Evolutionary conservation across 2,797 vertebrate genomes (phyloP).

Genomic region (Halcyon leucocephala): DNA sequence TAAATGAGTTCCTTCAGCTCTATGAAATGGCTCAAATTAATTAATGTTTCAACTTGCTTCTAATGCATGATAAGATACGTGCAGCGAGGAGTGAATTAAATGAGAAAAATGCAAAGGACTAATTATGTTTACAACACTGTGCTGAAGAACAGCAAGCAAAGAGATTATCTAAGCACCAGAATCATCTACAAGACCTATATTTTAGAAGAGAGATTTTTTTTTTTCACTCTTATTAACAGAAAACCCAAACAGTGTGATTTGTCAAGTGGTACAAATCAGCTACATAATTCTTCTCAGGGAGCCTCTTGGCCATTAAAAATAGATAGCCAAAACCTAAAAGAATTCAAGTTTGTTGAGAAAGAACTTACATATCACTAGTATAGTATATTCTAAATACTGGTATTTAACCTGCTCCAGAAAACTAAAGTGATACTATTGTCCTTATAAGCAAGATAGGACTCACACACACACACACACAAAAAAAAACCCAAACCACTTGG

Average conservation of each 20-base stretch:
- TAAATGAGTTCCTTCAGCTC: not conserved
- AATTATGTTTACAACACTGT: constrained; percentile 20
- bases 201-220: not conserved
- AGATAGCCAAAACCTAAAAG: not conserved
- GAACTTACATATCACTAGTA: not conserved
- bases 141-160: not conserved
- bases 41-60: constrained; percentile 28
- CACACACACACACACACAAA: not conserved
- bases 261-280: not conserved
- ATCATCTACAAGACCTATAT: not conserved
- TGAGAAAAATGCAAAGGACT: not conserved
- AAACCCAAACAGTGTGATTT: constrained; percentile 36
- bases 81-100: constrained; percentile 26
- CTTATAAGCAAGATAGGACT: not conserved
- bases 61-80: not conserved
- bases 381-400: not conserved
- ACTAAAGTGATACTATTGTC: not conserved
- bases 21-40: constrained; percentile 32
- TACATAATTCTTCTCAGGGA: not conserved
- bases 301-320: not conserved
- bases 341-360: not conserved
- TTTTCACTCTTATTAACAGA: not conserved
- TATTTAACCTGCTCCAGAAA: not conserved
- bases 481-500: not conserved
- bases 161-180: not conserved